phyloP scores from a whole-genome alignment of 2,888 invertebrate species.

The Sacculina carcini region DNA sequence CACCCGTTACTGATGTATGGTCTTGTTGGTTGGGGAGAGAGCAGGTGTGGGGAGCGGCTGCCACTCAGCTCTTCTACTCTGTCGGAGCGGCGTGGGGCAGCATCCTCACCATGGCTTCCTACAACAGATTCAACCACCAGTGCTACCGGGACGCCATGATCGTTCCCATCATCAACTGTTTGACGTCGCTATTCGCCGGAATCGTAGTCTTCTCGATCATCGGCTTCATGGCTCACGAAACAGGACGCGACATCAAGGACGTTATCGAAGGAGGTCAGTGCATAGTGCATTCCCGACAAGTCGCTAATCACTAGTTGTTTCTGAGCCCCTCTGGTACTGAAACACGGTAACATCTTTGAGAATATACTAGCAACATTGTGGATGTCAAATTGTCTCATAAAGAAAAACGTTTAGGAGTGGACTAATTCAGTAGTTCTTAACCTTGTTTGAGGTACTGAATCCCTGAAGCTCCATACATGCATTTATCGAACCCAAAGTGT shows the following conservation, averaged over 20 bases:
- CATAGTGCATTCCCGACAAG: no score
- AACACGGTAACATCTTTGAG: no score
- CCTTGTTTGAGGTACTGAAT: no score
- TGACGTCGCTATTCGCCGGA: slow-evolving; percentile 23
- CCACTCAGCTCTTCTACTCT: slow-evolving; percentile 17
- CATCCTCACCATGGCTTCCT: slow-evolving; percentile 15
- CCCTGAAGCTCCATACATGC: no score
- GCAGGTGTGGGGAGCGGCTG: slow-evolving; percentile 18
- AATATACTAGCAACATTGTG: no score
- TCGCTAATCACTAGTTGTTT: no score
- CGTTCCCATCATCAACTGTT: slow-evolving; percentile 20
- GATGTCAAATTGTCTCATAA: no score
- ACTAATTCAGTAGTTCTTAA: no score
- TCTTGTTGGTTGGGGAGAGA: neutral
- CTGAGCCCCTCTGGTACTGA: no score
- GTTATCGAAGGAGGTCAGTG: slow-evolving; percentile 16
- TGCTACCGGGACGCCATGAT: slow-evolving; percentile 16
- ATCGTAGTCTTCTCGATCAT: slow-evolving; percentile 22
- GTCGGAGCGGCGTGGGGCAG: slow-evolving; percentile 15
- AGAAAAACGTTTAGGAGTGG: no score
- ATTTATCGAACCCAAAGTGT: no score
- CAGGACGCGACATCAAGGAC: slow-evolving; percentile 17
- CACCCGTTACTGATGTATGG: neutral
- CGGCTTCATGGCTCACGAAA: slow-evolving; percentile 23
- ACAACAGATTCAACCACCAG: slow-evolving; percentile 16